These are phyloP conservation scores for Crambe crambe DNA, from an alignment of 37 sponge, comb jelly and placozoan genomes.

Conservation along the genomic window DNA sequence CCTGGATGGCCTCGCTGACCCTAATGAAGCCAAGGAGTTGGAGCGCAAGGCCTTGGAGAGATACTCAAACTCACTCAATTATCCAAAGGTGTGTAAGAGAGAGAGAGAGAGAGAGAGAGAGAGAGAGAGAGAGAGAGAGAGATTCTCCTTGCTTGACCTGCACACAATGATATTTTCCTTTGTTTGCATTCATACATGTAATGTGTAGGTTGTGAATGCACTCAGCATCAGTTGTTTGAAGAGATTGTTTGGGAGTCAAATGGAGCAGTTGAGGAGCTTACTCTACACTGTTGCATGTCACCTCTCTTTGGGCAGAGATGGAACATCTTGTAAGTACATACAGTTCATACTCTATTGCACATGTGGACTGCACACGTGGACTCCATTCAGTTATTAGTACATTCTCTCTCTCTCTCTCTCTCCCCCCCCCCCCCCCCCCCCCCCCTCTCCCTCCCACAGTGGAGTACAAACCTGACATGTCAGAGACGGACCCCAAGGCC, in stretches of 20 bases:
- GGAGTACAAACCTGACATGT: slow-evolving; percentile 44
- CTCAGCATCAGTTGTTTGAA: slow-evolving; percentile 31
- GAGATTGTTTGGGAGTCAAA: slow-evolving; percentile 22
- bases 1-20: slow-evolving; percentile 59
- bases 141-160: too few species aligned
- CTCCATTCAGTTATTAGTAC: too few species aligned
- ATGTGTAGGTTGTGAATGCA: background rate
- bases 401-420: too few species aligned
- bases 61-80: slow-evolving; percentile 26
- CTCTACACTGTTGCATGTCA: slow-evolving; percentile 75
- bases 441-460: slow-evolving; percentile 35
- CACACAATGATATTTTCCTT: too few species aligned
- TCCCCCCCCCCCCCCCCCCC: background rate
- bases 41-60: slow-evolving; percentile 1
- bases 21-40: slow-evolving; percentile 10
- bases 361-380: too few species aligned
- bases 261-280: slow-evolving; percentile 55
- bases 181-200: too few species aligned
- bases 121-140: too few species aligned
- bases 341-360: background rate
- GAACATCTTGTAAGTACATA: slow-evolving; percentile 34
- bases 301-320: slow-evolving; percentile 53
- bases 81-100: slow-evolving; percentile 72
- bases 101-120: too few species aligned
- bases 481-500: slow-evolving; percentile 38